Percentiles rank a stretch among this genome's conserved stretches.
Evolutionary conservation across 2,888 invertebrate species (phyloP).

Genomic region (Pecten maximus): DNA sequence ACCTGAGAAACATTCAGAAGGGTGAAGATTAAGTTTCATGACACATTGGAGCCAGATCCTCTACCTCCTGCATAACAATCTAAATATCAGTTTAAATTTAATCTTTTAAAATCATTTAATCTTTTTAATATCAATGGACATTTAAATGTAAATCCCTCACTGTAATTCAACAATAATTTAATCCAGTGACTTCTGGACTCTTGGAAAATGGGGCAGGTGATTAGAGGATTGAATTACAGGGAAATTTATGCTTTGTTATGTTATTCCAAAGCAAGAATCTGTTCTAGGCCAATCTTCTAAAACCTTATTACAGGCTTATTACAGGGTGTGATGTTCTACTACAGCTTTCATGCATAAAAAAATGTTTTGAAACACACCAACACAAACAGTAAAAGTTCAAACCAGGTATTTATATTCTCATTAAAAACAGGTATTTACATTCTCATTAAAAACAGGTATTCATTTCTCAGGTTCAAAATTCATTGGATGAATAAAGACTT

Average conservation of each 20-base stretch:
- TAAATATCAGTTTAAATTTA: not conserved
- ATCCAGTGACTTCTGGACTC: conserved; percentile 21
- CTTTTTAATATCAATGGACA: not conserved
- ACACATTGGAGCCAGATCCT: no score
- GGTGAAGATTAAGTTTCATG: no score
- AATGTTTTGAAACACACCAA: not conserved
- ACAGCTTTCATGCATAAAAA: not conserved
- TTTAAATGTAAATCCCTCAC: not conserved
- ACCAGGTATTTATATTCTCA: not conserved
- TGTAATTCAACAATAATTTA: not conserved
- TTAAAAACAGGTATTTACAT: not conserved
- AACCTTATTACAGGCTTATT: not conserved
- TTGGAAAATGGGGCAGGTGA: not conserved
- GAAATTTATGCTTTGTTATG: not conserved
- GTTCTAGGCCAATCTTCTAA: not conserved
- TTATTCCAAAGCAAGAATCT: not conserved
- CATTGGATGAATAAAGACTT: not conserved
- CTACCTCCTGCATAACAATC: not conserved
- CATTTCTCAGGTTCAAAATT: not conserved
- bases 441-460: not conserved
- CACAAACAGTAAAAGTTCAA: not conserved
- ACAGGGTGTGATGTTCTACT: not conserved
- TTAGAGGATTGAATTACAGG: not conserved
- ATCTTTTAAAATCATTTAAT: conserved; percentile 4
- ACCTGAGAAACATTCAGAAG: no score